These are phyloP conservation scores for Lasioglossum marginatum DNA, from an alignment of 2,888 invertebrate genomes.

Conservation along the genomic window DNA sequence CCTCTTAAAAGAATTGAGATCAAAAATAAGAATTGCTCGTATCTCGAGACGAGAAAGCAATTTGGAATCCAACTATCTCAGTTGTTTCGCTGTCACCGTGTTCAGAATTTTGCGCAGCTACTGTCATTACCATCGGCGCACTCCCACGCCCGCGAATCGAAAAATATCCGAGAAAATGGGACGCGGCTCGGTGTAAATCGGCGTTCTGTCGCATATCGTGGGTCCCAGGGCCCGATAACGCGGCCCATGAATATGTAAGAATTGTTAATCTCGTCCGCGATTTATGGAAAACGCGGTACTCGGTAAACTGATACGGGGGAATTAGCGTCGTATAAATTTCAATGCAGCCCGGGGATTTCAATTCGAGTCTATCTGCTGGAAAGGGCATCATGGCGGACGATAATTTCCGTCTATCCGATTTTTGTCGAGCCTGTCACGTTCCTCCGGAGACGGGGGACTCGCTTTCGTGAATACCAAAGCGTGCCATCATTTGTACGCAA, in stretches of 20 bases:
- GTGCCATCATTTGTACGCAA: constrained; percentile 15
- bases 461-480: constrained; percentile 11
- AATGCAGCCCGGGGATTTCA: neutral
- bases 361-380: neutral
- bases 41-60: neutral
- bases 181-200: neutral
- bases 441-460: neutral
- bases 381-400: neutral
- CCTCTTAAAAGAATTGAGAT: too few species aligned
- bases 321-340: constrained; percentile 13
- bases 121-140: neutral
- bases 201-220: neutral
- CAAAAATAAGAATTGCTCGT: too few species aligned
- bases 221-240: neutral
- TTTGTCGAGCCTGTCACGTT: constrained; percentile 18
- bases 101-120: neutral
- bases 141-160: neutral
- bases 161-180: neutral
- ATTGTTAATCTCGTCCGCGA: neutral
- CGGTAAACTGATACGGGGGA: neutral
- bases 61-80: neutral
- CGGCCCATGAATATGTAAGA: neutral
- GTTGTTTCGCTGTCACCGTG: neutral
- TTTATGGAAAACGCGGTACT: neutral
- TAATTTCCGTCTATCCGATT: constrained; percentile 9